Conservation (phyloP, 2,888 invertebrate species). For the Ferrisia virgata region DNA sequence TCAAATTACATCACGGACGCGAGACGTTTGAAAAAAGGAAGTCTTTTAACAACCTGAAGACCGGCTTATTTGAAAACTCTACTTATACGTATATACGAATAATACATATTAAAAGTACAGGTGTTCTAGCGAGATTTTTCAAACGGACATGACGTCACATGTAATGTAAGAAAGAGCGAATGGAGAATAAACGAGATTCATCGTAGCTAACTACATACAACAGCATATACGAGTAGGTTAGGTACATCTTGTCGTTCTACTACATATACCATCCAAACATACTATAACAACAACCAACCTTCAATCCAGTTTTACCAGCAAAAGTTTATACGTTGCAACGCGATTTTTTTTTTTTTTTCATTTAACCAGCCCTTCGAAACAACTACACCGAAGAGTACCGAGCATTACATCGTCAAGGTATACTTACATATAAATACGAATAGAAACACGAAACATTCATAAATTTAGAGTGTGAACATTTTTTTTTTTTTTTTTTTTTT, state of each 20-base stretch:
- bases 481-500: no score
- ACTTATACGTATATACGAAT: not conserved
- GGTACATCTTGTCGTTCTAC: not conserved
- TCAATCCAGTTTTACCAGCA: conserved; percentile 8
- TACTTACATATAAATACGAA: no score
- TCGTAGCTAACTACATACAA: not conserved
- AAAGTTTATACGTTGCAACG: not conserved
- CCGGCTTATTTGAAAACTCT: conserved; percentile 33
- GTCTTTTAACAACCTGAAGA: conserved; percentile 36
- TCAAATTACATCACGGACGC: conserved; percentile 35
- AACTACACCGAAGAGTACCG: not conserved
- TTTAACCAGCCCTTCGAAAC: not conserved
- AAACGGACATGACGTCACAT: conserved; percentile 43
- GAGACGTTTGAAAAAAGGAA: conserved; percentile 33
- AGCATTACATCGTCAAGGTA: no score
- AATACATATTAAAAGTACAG: conserved; percentile 34
- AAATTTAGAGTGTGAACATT: not conserved
- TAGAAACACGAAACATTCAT: not conserved
- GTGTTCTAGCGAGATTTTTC: conserved; percentile 42
- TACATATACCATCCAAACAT: no score
- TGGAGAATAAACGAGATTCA: conserved; percentile 31
- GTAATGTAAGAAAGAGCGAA: not conserved
- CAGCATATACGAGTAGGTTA: not conserved
- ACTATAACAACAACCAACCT: not conserved
- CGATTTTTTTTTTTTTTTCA: not conserved